Conservation (phyloP, 2,888 invertebrate genomes). For the Trichacis sp. region DNA sequence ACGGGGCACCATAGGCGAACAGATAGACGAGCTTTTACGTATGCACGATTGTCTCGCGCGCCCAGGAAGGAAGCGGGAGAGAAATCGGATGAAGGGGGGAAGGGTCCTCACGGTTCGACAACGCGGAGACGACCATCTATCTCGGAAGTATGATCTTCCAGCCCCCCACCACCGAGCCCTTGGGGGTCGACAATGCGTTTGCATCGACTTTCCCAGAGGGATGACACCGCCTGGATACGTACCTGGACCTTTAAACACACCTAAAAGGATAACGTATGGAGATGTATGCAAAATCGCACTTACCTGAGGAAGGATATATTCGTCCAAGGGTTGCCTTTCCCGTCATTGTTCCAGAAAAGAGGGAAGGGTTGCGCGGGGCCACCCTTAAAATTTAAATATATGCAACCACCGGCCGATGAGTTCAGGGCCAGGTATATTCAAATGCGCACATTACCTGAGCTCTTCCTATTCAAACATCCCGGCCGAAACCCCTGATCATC, state of each 20-base stretch:
- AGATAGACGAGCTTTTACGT: slow-evolving; percentile 58
- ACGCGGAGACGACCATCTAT: slow-evolving; percentile 57
- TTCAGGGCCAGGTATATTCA: slow-evolving; percentile 63
- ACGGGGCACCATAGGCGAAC: slow-evolving; percentile 30
- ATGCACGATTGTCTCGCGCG: slow-evolving; percentile 59
- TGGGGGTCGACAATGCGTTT: slow-evolving; percentile 68
- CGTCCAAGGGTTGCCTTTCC: slow-evolving; percentile 49
- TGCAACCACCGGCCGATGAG: slow-evolving; percentile 59
- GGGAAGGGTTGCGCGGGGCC: slow-evolving; percentile 56
- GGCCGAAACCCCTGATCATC: slow-evolving; percentile 59
- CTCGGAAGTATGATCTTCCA: slow-evolving; percentile 66
- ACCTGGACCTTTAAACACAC: slow-evolving; percentile 67
- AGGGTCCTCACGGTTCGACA: slow-evolving; percentile 47
- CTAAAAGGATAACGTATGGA: slow-evolving; percentile 65
- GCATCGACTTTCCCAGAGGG: slow-evolving; percentile 69
- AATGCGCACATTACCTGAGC: slow-evolving; percentile 66
- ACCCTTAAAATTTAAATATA: slow-evolving; percentile 67
- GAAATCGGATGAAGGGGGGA: slow-evolving; percentile 34
- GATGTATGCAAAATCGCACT: slow-evolving; percentile 68
- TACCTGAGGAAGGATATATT: slow-evolving; percentile 62
- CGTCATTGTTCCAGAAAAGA: slow-evolving; percentile 64
- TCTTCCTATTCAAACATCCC: slow-evolving; percentile 68
- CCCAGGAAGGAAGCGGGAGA: slow-evolving; percentile 37
- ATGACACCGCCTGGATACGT: slow-evolving; percentile 64
- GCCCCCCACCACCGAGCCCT: slow-evolving; percentile 45